Evolutionary conservation across 2,797 vertebrate genomes (phyloP), one percentile per base, ranked within the genome.

Genomic region (Streptopelia turtur): DNA sequence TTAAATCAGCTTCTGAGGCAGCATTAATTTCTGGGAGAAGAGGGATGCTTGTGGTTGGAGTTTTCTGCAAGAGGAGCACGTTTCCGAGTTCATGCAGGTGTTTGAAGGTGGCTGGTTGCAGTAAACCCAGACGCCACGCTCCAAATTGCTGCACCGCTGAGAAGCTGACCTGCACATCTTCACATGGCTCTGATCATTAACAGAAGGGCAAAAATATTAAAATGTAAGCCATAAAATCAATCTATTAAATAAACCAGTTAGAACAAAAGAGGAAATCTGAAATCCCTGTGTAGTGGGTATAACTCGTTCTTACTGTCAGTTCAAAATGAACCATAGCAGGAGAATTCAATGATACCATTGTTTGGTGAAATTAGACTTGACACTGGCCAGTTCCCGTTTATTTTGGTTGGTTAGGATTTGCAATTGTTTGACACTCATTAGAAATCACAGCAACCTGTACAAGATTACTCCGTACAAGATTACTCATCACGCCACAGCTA

Each of bases 401-500:
- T 82, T 95, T 94, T 76, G 83, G 80, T 90, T 87, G 84, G 77
- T 87, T 76, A 87, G 61, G 85, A 82, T 89, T 83, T 90, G 72
- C 79, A 90, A 24, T 79, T 86, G 93, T 88, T 88, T 90, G 82
- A 79, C 87, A 70, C 71, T 95, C 89, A 35, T 88, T 93, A 95
- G 72, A 93, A 79, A 89, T 94, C 71, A 63, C 82, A 77, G 79
- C 50, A 95, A 83, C 71, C 69, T 79, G 80, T 39, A 39, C 39
- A 39, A 39, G 39, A 39, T 96, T 23, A 64, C 52, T 72, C 55
- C 6, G 5, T 77, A 66, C 63, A 23, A 18, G 39, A 83, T 96
- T 93, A 86, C 81, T 95, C 90, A 95, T 86, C 90, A 76, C 87
- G 94, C 94, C 93, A 64, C 87, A 94, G 90, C 89, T 91, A 50